Conservation (phyloP, 2,888 invertebrate species). For the Eristalinus sepulchralis region DNA sequence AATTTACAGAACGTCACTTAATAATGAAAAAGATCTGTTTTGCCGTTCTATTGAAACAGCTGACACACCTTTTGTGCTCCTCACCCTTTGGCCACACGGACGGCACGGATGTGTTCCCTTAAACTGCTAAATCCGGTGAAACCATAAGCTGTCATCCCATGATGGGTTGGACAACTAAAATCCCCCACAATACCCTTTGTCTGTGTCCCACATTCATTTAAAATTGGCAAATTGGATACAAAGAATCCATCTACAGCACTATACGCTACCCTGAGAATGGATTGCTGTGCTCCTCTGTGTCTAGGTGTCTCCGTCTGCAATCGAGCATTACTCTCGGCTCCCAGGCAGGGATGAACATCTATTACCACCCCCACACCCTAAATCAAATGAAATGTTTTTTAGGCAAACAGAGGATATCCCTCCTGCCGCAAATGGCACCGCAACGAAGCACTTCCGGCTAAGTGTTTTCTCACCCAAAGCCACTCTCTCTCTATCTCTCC, state of each 20-base stretch:
- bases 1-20: background rate
- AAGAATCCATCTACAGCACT: background rate
- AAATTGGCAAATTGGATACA: background rate
- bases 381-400: background rate
- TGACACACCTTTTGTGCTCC: background rate
- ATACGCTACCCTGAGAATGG: background rate
- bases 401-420: background rate
- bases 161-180: background rate
- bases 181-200: background rate
- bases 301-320: background rate
- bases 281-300: background rate
- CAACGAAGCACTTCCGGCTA: background rate
- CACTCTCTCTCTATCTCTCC: background rate
- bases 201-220: background rate
- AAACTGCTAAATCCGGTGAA: background rate
- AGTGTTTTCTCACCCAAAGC: background rate
- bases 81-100: background rate
- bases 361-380: background rate
- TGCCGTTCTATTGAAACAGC: background rate
- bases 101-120: background rate
- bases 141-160: background rate
- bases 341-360: background rate
- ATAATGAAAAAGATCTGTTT: background rate
- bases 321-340: background rate
- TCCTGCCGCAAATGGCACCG: background rate